Evolutionary conservation across 1,140 invertebrate genomes (phyloP), one percentile per base, ranked within the genome.

Genomic region (Drosophila santomea): DNA sequence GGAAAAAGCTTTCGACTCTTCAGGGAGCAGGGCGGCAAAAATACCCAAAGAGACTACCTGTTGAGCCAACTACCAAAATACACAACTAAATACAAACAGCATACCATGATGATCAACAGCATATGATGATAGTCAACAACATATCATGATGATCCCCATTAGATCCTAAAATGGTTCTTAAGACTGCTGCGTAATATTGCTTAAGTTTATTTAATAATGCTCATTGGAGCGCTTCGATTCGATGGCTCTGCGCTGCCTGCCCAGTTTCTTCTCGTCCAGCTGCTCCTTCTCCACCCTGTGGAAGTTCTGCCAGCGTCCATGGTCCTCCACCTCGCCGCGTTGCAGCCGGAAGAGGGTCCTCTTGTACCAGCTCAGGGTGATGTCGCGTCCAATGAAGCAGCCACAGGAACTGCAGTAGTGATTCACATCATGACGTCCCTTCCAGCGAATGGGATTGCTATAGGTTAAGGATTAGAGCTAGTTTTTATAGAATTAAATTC

Each of bases 351-450:
- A 91, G 25, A 92, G 45, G 2, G 89, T 63, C 2, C 86, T 64
- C 35, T 92, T 91, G 28, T 91, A 91, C 91, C 91, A 91, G 36
- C 91, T 91, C 5, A 92, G 52, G 1, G 81, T 66, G 7, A 92
- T 92, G 47, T 91, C 56, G 12, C 91, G 88, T 47, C 91, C 91
- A 51, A 92, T 85, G 44, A 88, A 92, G 45, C 91, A 92, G 38
- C 91, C 91, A 45, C 91, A 92, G 6, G 74, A 54, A 50, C 80
- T 75, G 64, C 89, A 92, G 51, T 92, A 92, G 48, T 92, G 91
- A 60, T 92, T 92, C 14, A 80, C 64, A 64, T 92, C 91, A 41
- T 91, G 77, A 2, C 91, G 60, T 0, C 91, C 90, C 5, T 36
- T 17, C 91, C 91, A 92, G 7, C 66, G 43, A 36, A 92, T 91